Conservation (phyloP, 35 echinoderm and acorn worm genomes). For the Nesometra sesokonis region DNA sequence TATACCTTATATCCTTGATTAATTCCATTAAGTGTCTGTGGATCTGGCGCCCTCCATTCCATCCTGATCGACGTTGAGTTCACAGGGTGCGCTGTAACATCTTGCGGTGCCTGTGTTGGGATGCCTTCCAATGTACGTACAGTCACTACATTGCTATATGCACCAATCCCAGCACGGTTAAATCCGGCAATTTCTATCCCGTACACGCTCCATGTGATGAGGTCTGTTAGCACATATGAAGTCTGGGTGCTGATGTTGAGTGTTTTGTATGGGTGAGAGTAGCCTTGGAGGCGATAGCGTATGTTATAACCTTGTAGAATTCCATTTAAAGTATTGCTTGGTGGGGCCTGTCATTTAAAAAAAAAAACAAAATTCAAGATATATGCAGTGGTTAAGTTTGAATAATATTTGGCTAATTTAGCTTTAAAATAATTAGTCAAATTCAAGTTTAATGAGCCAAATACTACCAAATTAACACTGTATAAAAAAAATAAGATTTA, state of each 20-base stretch:
- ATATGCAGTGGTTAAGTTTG: no score
- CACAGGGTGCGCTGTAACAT: slow-evolving; percentile 31
- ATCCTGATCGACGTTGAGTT: slow-evolving; percentile 70
- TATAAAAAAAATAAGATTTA: no score
- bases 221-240: slow-evolving; percentile 35
- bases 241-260: slow-evolving; percentile 72
- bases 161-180: slow-evolving; percentile 64
- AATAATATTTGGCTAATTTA: no score
- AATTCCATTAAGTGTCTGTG: slow-evolving; percentile 65
- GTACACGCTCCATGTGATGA: slow-evolving; percentile 71
- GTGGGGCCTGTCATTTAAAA: slow-evolving; percentile 54
- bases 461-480: no score
- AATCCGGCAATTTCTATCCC: slow-evolving; percentile 82
- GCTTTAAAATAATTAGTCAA: no score
- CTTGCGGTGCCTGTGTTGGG: slow-evolving; percentile 51
- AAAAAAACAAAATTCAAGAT: background rate
- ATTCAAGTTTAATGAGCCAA: no score
- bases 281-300: slow-evolving; percentile 55
- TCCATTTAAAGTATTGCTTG: slow-evolving; percentile 74
- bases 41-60: slow-evolving; percentile 42
- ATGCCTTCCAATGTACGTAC: slow-evolving; percentile 83
- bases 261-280: slow-evolving; percentile 1
- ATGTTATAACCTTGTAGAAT: slow-evolving; percentile 52
- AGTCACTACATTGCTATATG: slow-evolving; percentile 33
- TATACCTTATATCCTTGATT: slow-evolving; percentile 97